Evolutionary conservation across 2,113 vertebrate genomes (phyloP), one percentile per base, ranked within the genome.

Genomic region (Urocolius indicus): DNA sequence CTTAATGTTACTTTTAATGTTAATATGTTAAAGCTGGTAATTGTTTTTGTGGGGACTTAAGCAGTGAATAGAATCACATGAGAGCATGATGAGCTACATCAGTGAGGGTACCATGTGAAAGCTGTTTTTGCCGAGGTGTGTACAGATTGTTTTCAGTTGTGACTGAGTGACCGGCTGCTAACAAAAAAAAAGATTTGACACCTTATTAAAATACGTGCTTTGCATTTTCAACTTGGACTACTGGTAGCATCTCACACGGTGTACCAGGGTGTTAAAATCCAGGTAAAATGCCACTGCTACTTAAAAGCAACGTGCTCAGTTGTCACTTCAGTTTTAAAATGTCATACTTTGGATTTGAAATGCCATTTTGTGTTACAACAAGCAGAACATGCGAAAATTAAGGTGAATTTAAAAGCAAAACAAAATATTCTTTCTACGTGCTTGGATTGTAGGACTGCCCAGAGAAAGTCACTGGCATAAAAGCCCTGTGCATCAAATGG

Each of bases 161-260:
- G 38, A 41, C 38, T 41, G 38, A 41, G 38, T 41, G 38, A 41
- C 38, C 95, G 88, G 65, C 62, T 93, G 88, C 74, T 79, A 76
- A 89, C 74, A 69, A 38, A 76, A 83, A 76, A 83, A 61, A 73
- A 61, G 17, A 57, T 38, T 16, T 72, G 71, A 49, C 36, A 36
- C 63, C 3, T 18, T 67, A 96, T 77, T 96, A 90, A 95, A 96
- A 49, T 17, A 73, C 14, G 6, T 27, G 61, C 63, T 86, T 77
- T 65, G 61, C 61, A 14, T 79, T 87, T 87, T 73, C 72, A 77
- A 48, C 34, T 88, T 93, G 69, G 58, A 51, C 55, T 74, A 14
- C 72, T 79, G 75, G 34, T 73, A 24, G 16, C 45, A 38, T 34
- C 45, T 90, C 55, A 10, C 6, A 2, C 48, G 32, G 41, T 16